Conservation (phyloP, 2,113 vertebrate species). For the Prunella fulvescens region DNA sequence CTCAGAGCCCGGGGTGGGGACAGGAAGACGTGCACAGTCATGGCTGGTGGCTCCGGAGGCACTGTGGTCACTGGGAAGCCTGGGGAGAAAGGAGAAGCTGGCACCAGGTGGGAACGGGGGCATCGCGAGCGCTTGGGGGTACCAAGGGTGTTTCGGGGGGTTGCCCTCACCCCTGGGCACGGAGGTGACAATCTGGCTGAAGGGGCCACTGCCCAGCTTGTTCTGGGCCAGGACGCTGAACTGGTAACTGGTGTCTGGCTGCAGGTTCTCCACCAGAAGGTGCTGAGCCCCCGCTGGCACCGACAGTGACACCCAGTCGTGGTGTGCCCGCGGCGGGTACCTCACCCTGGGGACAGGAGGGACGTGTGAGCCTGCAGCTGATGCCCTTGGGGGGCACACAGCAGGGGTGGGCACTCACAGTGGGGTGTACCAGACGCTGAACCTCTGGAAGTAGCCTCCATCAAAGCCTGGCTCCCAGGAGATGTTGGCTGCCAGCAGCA, state of each 20-base stretch:
- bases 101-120: background rate
- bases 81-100: background rate
- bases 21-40: conserved; percentile 58
- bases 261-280: conserved; percentile 85
- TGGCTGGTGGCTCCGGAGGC: conserved; percentile 63
- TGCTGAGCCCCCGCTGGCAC: conserved; percentile 81
- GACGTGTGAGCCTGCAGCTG: background rate
- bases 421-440: conserved; percentile 89
- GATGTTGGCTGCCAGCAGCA: conserved; percentile 83
- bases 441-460: conserved; percentile 92
- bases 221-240: conserved; percentile 95
- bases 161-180: conserved; percentile 81
- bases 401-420: conserved; percentile 62
- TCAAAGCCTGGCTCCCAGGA: conserved; percentile 94
- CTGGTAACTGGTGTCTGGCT: conserved; percentile 84
- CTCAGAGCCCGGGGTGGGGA: conserved; percentile 81
- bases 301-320: conserved; percentile 88
- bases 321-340: conserved; percentile 79
- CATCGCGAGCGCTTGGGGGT: rapidly evolving
- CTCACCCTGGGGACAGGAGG: conserved; percentile 74
- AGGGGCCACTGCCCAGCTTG: conserved; percentile 94
- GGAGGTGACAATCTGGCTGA: conserved; percentile 88
- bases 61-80: conserved; percentile 80
- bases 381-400: rapidly evolving
- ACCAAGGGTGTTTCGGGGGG: background rate